Evolutionary conservation across 2,797 vertebrate species (phyloP).

Genomic region (Sandelia bainsii): DNA sequence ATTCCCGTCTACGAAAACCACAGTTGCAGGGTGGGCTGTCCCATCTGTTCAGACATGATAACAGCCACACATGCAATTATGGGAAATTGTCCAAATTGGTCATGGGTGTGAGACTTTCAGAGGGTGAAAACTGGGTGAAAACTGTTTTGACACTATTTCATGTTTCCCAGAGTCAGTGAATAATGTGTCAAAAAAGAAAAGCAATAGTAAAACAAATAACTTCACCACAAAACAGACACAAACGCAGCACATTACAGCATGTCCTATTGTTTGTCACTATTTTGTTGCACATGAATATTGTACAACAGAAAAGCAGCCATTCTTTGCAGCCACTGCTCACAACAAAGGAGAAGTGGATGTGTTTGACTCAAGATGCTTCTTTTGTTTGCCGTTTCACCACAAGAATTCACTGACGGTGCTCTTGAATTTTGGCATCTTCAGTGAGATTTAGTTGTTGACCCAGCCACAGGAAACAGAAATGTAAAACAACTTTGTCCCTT

Average conservation of each 20-base stretch:
- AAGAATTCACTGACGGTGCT: constrained; percentile 43
- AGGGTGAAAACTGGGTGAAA: constrained; percentile 49
- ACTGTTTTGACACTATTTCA: constrained; percentile 18
- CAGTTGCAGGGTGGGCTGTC: constrained; percentile 49
- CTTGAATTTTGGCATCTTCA: constrained; percentile 21
- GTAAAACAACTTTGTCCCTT: constrained; percentile 27
- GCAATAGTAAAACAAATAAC: not conserved
- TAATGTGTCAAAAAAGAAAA: constrained; percentile 11
- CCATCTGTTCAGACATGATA: constrained; percentile 71
- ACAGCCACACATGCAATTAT: constrained; percentile 54
- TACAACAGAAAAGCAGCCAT: constrained; percentile 39
- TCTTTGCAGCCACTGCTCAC: constrained; percentile 40
- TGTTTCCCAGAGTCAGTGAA: not conserved
- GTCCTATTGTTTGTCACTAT: constrained; percentile 18
- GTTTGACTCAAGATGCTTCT: constrained; percentile 53
- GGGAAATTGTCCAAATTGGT: constrained; percentile 55
- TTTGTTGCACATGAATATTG: constrained; percentile 14
- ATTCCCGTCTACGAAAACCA: constrained; percentile 29
- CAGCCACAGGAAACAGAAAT: constrained; percentile 38
- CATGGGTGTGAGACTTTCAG: constrained; percentile 40
- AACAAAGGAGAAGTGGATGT: constrained; percentile 55
- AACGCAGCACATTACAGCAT: not conserved
- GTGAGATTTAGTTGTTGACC: constrained; percentile 26
- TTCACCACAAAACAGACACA: constrained; percentile 7
- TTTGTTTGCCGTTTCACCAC: constrained; percentile 52